A percentile compares a stretch with the other conserved stretches of the same genome.
Evolutionary conservation across 2,797 vertebrate genomes (phyloP).

Genomic region (Lacerta bilineata): DNA sequence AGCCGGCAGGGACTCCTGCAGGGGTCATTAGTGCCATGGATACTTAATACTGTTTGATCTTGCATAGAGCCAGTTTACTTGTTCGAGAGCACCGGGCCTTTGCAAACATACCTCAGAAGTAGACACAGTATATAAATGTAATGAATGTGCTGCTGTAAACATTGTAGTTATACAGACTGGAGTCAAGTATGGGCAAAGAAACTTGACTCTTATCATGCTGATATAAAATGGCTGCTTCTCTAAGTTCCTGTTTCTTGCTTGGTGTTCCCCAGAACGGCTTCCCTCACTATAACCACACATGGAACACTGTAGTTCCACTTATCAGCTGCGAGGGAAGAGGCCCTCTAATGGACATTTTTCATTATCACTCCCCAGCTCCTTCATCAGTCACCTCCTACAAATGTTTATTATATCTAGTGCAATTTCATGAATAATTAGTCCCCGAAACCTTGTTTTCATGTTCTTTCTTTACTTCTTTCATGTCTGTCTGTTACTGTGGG

Average conservation of each 20-base stretch:
- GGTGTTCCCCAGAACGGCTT: background rate
- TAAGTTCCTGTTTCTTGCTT: background rate
- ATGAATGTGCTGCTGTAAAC: background rate
- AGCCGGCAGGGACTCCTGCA: background rate
- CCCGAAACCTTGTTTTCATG: background rate
- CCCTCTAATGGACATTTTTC: background rate
- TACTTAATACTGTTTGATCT: constrained; percentile 10
- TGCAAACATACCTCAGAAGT: background rate
- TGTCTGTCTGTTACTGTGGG: background rate
- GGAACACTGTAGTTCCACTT: background rate
- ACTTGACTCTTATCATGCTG: background rate
- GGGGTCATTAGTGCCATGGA: constrained; percentile 12
- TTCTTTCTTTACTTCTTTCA: background rate
- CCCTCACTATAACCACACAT: background rate
- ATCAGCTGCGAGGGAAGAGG: background rate
- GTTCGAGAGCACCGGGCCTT: background rate
- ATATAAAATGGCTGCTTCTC: background rate
- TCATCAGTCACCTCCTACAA: background rate
- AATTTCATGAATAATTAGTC: background rate
- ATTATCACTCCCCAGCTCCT: background rate
- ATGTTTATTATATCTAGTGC: background rate
- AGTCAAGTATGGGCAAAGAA: background rate
- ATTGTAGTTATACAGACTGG: background rate
- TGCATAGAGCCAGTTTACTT: background rate
- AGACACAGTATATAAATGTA: background rate